Percentiles rank a stretch among this genome's conserved stretches.
These are phyloP conservation scores for Brachyptera risi DNA, from an alignment of 2,888 invertebrate genomes.

Conservation along the genomic window DNA sequence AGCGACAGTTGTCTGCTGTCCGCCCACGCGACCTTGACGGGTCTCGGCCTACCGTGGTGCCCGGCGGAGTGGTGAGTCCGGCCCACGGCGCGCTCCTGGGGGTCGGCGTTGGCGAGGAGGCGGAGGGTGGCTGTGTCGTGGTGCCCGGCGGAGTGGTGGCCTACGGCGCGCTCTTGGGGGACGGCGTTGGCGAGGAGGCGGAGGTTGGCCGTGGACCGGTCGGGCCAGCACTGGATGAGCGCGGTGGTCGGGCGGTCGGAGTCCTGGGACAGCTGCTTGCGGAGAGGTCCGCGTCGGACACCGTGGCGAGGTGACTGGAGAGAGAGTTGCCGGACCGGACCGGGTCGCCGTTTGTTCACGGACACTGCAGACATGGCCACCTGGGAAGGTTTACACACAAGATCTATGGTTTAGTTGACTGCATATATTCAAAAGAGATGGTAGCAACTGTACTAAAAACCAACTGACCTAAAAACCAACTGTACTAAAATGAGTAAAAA, in stretches of 20 bases:
- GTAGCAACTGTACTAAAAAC: no score
- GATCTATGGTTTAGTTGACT: no score
- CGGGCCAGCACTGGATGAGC: not conserved
- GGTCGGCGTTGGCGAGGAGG: not conserved
- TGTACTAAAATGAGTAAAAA: no score
- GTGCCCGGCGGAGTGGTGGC: not conserved
- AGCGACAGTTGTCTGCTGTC: not conserved
- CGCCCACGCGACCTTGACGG: not conserved
- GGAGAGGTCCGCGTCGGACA: not conserved
- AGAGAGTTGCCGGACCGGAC: not conserved
- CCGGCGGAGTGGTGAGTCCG: not conserved
- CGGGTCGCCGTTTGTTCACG: not conserved
- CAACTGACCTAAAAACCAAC: no score
- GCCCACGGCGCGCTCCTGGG: not conserved
- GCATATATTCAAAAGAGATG: no score
- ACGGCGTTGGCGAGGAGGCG: not conserved
- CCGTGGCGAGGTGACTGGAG: not conserved
- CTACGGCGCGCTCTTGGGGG: not conserved
- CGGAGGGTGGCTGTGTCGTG: not conserved
- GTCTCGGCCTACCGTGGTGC: not conserved
- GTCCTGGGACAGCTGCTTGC: conserved; percentile 9
- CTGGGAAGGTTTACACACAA: no score
- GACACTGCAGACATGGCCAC: not conserved
- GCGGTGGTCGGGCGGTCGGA: not conserved
- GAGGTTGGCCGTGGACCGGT: not conserved